Percentiles rank a stretch among this genome's conserved stretches.
Evolutionary conservation across 2,888 invertebrate genomes (phyloP).

Genomic region (Oscheius sp.): DNA sequence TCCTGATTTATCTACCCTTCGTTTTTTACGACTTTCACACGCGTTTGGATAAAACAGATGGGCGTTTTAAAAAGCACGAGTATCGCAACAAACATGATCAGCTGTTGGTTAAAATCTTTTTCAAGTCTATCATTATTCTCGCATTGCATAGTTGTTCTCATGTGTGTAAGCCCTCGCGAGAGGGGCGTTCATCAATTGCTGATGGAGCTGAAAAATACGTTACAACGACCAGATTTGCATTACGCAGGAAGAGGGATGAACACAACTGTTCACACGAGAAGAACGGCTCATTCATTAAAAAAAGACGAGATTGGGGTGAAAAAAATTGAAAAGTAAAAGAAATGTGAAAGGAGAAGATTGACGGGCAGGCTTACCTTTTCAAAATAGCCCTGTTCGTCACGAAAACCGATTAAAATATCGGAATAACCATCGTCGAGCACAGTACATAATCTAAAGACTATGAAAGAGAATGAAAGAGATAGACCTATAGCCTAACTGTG

Average conservation of each 20-base stretch:
- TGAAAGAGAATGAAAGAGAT: background rate
- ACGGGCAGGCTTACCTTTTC: slow-evolving; percentile 57
- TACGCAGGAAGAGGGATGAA: slow-evolving; percentile 12
- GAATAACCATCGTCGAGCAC: slow-evolving; percentile 50
- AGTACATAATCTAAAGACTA: slow-evolving; percentile 45
- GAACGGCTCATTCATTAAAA: slow-evolving; percentile 25
- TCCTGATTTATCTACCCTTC: too few species aligned
- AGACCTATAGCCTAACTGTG: slow-evolving; percentile 47
- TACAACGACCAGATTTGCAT: slow-evolving; percentile 26
- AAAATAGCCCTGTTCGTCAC: slow-evolving; percentile 62
- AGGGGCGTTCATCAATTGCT: slow-evolving; percentile 28
- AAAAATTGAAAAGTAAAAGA: background rate
- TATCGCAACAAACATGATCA: too few species aligned
- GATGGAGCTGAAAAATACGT: slow-evolving; percentile 30
- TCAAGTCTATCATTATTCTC: background rate
- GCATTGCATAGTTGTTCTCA: slow-evolving; percentile 13
- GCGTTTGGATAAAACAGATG: too few species aligned
- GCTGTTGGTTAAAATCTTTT: background rate
- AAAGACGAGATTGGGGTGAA: background rate
- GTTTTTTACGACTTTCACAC: too few species aligned
- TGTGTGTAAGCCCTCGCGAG: slow-evolving; percentile 1
- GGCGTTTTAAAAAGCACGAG: too few species aligned
- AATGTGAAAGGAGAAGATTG: background rate
- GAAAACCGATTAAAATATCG: slow-evolving; percentile 57
- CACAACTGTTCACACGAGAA: slow-evolving; percentile 12